phyloP scores from a whole-genome alignment of 53 echinoderm and acorn worm genomes.

The Antedon mediterranea region DNA sequence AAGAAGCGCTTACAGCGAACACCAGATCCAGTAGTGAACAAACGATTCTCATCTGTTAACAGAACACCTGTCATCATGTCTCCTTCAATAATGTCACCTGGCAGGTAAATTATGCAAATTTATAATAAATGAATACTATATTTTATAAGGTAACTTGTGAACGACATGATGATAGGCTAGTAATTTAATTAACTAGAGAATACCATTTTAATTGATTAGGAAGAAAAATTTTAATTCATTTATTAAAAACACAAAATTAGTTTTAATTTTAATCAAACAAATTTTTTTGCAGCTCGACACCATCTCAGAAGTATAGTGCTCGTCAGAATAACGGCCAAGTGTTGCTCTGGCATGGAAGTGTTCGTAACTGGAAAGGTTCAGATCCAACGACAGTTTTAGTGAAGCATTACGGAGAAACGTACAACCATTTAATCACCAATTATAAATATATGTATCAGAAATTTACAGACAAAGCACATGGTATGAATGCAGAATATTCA shows the following conservation, averaged over 20 bases:
- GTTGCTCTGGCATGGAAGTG: constrained; percentile 47
- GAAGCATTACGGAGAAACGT: constrained; percentile 12
- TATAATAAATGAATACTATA: too few relatives aligned
- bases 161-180: too few relatives aligned
- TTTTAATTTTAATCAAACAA: too few relatives aligned
- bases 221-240: too few relatives aligned
- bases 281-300: constrained; percentile 27
- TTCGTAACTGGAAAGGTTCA: constrained; percentile 40
- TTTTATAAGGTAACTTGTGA: too few relatives aligned
- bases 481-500: constrained; percentile 13
- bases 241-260: too few relatives aligned
- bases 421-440: constrained; percentile 29
- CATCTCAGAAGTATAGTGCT: constrained; percentile 72
- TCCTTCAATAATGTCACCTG: not conserved
- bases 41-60: not conserved
- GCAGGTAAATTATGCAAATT: not conserved
- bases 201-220: too few relatives aligned
- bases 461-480: constrained; percentile 66
- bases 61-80: not conserved
- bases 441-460: constrained; percentile 96
- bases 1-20: not conserved
- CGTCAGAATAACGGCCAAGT: constrained; percentile 62
- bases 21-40: not conserved
- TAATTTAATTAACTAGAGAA: too few relatives aligned
- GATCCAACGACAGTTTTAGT: constrained; percentile 35